Conservation (phyloP, 2,797 vertebrate species). For the Choloepus didactylus region DNA sequence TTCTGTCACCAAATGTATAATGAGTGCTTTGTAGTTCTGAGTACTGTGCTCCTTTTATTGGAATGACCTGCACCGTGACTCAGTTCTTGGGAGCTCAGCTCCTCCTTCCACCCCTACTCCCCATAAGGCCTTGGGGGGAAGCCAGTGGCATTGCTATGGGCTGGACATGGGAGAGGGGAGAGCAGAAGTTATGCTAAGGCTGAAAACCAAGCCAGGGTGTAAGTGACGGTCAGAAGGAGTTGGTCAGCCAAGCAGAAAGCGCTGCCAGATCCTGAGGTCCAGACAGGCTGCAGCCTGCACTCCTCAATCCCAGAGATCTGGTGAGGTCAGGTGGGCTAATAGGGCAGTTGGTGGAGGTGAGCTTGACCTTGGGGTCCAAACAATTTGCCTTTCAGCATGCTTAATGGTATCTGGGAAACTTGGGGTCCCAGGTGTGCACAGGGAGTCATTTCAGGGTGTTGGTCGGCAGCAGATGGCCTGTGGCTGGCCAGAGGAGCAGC, state of each 20-base stretch:
- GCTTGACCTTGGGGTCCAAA: neutral
- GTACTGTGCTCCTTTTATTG: neutral
- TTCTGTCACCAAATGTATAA: neutral
- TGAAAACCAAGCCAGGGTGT: neutral
- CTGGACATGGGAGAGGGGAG: neutral
- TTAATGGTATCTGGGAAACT: neutral
- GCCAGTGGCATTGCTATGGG: too few relatives aligned
- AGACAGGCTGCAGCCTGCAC: neutral
- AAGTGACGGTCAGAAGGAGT: too few relatives aligned
- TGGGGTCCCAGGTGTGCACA: neutral
- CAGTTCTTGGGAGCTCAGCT: neutral
- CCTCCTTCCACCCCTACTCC: too few relatives aligned
- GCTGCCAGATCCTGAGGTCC: neutral
- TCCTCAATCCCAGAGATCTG: neutral
- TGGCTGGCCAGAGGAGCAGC: neutral
- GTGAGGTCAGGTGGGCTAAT: neutral
- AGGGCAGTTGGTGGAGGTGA: neutral
- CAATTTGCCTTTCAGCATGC: neutral
- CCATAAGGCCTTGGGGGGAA: too few relatives aligned
- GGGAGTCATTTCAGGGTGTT: neutral
- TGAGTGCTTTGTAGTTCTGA: neutral
- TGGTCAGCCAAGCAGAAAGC: too few relatives aligned
- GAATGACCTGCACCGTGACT: neutral
- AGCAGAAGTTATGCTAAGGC: fast-evolving
- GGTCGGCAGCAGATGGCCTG: neutral